Percentiles rank a stretch among this genome's conserved stretches.
Evolutionary conservation across 2,888 invertebrate species (phyloP).

Genomic region (Lacanobia oleracea): DNA sequence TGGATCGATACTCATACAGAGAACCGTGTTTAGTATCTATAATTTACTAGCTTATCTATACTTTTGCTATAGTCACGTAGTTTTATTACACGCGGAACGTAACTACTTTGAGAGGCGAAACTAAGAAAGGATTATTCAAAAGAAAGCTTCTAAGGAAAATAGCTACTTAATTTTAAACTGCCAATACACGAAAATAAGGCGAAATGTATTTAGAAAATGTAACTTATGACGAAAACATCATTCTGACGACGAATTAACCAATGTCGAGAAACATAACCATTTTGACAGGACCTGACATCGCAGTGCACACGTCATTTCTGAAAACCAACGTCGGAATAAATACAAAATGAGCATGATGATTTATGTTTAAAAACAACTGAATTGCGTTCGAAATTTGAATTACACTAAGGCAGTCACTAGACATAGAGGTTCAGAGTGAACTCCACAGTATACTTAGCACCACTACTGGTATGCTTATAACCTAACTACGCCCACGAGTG

Average conservation of each 20-base stretch:
- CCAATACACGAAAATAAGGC: too few species aligned
- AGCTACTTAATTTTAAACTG: too few species aligned
- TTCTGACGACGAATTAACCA: too few species aligned
- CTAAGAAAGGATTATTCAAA: too few species aligned
- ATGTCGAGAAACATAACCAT: too few species aligned
- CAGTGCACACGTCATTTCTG: too few species aligned
- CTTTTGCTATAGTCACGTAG: neutral
- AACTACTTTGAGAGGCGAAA: too few species aligned
- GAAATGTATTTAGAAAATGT: too few species aligned
- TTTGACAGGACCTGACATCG: too few species aligned
- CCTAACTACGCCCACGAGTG: slow-evolving; percentile 11
- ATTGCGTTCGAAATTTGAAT: neutral
- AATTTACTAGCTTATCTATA: neutral
- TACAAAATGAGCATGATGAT: neutral
- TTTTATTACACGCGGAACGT: neutral
- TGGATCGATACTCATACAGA: slow-evolving; percentile 1
- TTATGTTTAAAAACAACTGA: neutral
- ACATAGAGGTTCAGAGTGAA: slow-evolving; percentile 3
- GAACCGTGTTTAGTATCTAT: neutral
- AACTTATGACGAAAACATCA: too few species aligned
- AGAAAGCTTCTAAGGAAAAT: too few species aligned
- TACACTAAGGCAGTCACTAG: neutral
- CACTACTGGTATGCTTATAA: slow-evolving; percentile 23
- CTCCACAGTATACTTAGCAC: slow-evolving; percentile 7
- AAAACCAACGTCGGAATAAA: too few species aligned